Evolutionary conservation across 2,888 invertebrate genomes (phyloP).

Genomic region (Neria commutata): DNA sequence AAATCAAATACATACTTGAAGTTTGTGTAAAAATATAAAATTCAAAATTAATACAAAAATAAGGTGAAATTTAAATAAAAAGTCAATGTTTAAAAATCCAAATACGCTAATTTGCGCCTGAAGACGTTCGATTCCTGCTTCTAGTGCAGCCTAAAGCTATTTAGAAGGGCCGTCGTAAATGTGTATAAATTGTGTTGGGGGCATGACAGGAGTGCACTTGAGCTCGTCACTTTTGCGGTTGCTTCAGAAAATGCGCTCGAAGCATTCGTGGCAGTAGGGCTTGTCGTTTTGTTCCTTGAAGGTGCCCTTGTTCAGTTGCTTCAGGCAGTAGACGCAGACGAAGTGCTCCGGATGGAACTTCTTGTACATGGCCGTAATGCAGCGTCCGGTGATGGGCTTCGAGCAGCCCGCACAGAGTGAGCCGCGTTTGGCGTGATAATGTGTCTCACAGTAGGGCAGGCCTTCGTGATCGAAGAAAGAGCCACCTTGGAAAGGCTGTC

Average conservation of each 20-base stretch:
- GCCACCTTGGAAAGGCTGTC: constrained; percentile 94
- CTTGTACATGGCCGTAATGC: constrained; percentile 98
- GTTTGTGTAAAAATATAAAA: no score
- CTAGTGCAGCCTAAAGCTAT: no score
- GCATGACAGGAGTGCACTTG: no score
- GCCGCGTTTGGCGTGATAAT: constrained; percentile 96
- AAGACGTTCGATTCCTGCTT: no score
- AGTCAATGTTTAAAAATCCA: no score
- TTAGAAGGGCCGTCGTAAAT: no score
- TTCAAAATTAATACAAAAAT: no score
- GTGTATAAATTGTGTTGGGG: no score
- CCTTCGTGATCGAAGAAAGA: constrained; percentile 99
- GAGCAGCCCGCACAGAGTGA: constrained; percentile 98
- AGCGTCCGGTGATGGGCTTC: constrained; percentile 95
- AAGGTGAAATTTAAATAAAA: no score
- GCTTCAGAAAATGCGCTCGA: constrained; percentile 91
- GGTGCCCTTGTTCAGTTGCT: constrained; percentile 97
- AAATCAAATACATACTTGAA: no score
- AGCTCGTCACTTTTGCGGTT: no score
- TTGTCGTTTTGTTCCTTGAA: constrained; percentile 99
- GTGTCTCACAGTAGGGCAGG: constrained; percentile 97
- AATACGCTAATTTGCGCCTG: no score
- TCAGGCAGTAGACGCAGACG: constrained; percentile 98
- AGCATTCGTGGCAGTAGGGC: constrained; percentile 97
- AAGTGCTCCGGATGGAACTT: constrained; percentile 99